Evolutionary conservation across 2,797 vertebrate species (phyloP).

Genomic region (Triplophysa bombifrons): DNA sequence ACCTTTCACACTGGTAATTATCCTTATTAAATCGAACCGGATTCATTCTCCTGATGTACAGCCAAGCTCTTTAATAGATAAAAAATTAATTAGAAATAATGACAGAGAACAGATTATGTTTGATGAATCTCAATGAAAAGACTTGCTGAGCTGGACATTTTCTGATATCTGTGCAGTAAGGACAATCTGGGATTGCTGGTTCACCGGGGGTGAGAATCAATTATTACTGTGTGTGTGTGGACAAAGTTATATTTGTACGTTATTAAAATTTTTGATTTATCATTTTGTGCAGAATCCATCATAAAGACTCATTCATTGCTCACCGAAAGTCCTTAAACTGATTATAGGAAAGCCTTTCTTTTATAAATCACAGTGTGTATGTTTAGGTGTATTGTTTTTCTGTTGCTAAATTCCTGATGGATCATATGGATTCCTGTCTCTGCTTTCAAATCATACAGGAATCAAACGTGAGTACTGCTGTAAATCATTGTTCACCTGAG

Average conservation of each 20-base stretch:
- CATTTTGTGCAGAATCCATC: background rate
- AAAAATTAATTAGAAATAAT: conserved; percentile 45
- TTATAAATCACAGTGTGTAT: conserved; percentile 21
- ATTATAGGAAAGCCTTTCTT: conserved; percentile 28
- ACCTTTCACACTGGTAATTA: conserved; percentile 56
- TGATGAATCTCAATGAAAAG: conserved; percentile 45
- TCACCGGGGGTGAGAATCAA: conserved; percentile 10
- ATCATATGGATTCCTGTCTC: conserved; percentile 4
- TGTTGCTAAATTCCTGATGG: background rate
- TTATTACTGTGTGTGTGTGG: background rate
- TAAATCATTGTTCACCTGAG: conserved; percentile 23
- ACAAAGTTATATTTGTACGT: conserved; percentile 19
- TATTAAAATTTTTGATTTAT: conserved; percentile 15
- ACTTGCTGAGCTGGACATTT: conserved; percentile 42
- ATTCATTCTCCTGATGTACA: conserved; percentile 38
- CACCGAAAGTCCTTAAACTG: background rate
- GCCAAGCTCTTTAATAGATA: conserved; percentile 36
- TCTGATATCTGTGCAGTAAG: conserved; percentile 9
- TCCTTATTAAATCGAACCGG: conserved; percentile 43
- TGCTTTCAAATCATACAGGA: background rate
- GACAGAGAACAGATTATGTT: conserved; percentile 39
- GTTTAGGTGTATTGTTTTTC: conserved; percentile 30
- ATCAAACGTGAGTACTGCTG: conserved; percentile 2
- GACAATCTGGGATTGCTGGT: conserved; percentile 29
- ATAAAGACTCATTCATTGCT: conserved; percentile 10